Percentiles rank a stretch among this genome's conserved stretches.
Conservation (phyloP, 2,113 vertebrate genomes). For the Psittacula cyanocephala region DNA sequence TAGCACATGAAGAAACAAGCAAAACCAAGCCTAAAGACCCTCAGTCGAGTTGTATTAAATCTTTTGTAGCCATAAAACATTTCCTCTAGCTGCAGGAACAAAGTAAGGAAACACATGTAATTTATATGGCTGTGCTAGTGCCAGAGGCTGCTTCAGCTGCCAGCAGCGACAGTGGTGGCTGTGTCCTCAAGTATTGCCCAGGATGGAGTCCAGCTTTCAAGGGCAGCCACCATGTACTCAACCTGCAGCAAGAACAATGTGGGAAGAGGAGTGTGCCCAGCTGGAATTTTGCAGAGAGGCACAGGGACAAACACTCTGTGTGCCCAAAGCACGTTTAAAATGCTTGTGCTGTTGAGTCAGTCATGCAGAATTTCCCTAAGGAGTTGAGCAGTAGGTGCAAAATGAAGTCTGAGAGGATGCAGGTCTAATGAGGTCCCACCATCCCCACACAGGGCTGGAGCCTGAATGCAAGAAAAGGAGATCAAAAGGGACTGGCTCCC, state of each 20-base stretch:
- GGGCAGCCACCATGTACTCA: fast-evolving
- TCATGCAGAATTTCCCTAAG: not conserved
- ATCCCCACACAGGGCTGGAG: not conserved
- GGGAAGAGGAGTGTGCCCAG: not conserved
- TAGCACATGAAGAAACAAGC: not conserved
- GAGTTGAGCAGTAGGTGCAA: not conserved
- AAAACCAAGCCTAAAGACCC: not conserved
- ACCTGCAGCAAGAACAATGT: not conserved
- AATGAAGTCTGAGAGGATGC: not conserved
- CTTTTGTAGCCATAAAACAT: not conserved
- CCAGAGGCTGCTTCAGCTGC: not conserved
- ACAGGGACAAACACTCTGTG: not conserved
- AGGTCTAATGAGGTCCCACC: not conserved
- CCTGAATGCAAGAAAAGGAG: not conserved
- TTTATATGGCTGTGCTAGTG: not conserved
- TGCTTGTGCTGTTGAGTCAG: not conserved
- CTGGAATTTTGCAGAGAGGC: not conserved
- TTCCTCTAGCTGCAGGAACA: not conserved
- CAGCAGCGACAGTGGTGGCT: not conserved
- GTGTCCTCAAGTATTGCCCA: not conserved
- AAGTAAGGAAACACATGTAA: not conserved
- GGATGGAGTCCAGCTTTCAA: not conserved
- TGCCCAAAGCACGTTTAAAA: not conserved
- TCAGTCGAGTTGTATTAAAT: not conserved
- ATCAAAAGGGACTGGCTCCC: not conserved